Evolutionary conservation across 2,797 vertebrate genomes (phyloP).

Genomic region (Neostethus bicornis): DNA sequence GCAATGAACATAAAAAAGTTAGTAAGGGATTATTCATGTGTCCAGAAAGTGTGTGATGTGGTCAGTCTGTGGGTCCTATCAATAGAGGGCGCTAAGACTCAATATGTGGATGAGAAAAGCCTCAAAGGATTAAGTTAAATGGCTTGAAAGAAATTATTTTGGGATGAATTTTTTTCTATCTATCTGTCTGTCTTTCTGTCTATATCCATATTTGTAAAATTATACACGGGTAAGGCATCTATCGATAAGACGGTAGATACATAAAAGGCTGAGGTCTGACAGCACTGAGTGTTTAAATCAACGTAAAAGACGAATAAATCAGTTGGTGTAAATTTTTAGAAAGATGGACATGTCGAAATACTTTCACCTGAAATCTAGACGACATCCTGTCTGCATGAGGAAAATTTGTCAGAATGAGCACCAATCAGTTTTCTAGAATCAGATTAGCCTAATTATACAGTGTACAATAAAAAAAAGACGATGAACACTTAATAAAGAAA

Average conservation of each 20-base stretch:
- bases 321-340: not conserved
- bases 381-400: constrained; percentile 2
- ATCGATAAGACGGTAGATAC: constrained; percentile 5
- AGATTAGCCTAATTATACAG: constrained; percentile 22
- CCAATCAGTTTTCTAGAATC: constrained; percentile 17
- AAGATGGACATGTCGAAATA: not conserved
- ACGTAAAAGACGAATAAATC: constrained; percentile 14
- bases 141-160: too few species aligned
- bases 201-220: too few species aligned
- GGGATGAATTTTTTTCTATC: too few species aligned
- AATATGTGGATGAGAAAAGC: constrained; percentile 57
- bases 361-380: not conserved
- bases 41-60: constrained; percentile 7
- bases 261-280: constrained; percentile 4
- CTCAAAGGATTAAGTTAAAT: too few species aligned
- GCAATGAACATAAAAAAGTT: not conserved
- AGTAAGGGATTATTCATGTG: not conserved
- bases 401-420: constrained; percentile 14
- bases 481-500: not conserved
- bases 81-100: constrained; percentile 81
- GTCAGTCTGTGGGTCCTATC: constrained; percentile 29
- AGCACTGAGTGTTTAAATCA: constrained; percentile 20
- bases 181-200: too few species aligned
- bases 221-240: constrained; percentile 25
- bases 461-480: constrained; percentile 5